These are phyloP conservation scores for Orientallactaga sibirica DNA, from an alignment of 2,797 vertebrate genomes.

Conservation along the genomic window DNA sequence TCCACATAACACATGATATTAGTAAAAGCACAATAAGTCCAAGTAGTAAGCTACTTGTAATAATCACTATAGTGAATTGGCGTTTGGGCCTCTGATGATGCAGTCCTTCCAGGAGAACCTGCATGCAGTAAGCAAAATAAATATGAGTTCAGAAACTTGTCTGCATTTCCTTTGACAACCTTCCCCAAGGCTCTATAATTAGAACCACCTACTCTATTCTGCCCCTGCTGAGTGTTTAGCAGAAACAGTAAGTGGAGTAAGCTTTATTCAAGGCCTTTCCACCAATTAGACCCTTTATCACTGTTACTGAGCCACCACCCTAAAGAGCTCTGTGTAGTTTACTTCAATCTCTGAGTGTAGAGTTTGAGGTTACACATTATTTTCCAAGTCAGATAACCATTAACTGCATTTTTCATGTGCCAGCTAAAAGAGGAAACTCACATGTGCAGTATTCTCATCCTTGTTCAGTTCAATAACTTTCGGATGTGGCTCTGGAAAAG, in stretches of 20 bases:
- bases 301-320: background rate
- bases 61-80: constrained; percentile 90
- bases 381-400: background rate
- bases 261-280: background rate
- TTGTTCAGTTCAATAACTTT: constrained; percentile 89
- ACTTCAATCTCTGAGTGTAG: background rate
- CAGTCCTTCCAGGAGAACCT: constrained; percentile 94
- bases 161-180: background rate
- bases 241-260: background rate
- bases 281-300: background rate
- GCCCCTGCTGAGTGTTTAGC: background rate
- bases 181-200: background rate
- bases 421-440: constrained; percentile 83
- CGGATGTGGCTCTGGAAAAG: constrained; percentile 88
- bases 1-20: constrained; percentile 93
- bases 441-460: constrained; percentile 87
- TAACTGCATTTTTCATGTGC: background rate
- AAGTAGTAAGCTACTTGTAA: constrained; percentile 90
- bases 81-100: constrained; percentile 92
- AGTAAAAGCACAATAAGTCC: constrained; percentile 92
- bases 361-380: background rate
- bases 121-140: constrained; percentile 68
- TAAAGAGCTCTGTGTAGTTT: background rate
- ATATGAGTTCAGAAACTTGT: background rate
- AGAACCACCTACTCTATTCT: background rate